phyloP scores from a whole-genome alignment of 2,888 invertebrate species.

The Cheilosia vernalis region DNA sequence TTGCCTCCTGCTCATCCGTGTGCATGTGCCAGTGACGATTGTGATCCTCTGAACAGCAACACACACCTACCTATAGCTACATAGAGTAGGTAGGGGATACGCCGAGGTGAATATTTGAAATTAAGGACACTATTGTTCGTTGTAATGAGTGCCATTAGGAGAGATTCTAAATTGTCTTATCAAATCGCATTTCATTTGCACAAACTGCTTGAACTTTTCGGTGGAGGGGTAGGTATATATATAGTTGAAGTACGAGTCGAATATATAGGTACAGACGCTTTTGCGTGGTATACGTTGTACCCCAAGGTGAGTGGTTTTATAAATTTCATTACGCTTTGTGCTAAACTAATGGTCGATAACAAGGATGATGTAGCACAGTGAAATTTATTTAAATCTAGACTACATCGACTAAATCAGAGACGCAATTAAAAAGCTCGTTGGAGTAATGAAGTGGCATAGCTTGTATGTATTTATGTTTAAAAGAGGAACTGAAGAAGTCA shows the following conservation, averaged over 20 bases:
- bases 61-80: background rate
- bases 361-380: slow-evolving; percentile 39
- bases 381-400: slow-evolving; percentile 45
- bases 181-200: slow-evolving; percentile 74
- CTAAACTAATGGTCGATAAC: slow-evolving; percentile 57
- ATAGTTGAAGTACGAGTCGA: no score
- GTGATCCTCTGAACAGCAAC: background rate
- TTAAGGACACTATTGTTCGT: slow-evolving; percentile 73
- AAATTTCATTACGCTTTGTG: slow-evolving; percentile 51
- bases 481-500: background rate
- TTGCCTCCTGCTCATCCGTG: slow-evolving; percentile 8
- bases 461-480: background rate
- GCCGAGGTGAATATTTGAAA: slow-evolving; percentile 68
- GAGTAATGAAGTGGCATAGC: slow-evolving; percentile 23
- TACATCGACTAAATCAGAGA: slow-evolving; percentile 25
- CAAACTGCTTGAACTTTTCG: slow-evolving; percentile 52
- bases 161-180: slow-evolving; percentile 69
- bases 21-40: slow-evolving; percentile 7
- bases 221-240: background rate
- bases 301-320: slow-evolving; percentile 32
- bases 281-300: background rate
- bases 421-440: slow-evolving; percentile 26
- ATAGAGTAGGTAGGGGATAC: slow-evolving; percentile 4
- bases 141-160: slow-evolving; percentile 73
- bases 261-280: background rate